Base-by-base conservation (phyloP, 2,888 invertebrate species). In the Volucella inanis region DNA sequence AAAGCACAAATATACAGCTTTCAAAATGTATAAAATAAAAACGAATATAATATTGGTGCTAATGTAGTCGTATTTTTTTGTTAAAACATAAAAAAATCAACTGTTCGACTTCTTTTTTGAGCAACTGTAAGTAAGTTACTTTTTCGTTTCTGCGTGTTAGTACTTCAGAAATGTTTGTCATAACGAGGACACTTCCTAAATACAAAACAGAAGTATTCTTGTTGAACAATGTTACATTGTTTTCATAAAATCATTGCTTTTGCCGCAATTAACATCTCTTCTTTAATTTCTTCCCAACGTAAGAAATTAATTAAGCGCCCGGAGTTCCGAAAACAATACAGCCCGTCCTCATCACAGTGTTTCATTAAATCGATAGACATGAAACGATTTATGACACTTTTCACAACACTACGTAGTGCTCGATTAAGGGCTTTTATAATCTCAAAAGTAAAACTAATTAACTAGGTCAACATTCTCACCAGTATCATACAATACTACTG, bases 401-500 rank as follows among this genome's bases (percentile, higher is more conserved):
- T 57, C 22, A 31, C 22, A 54, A 62, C 22, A 62, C 31, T 31
- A 62, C 64, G 38, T 39, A 64, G 64, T 55, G 47, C n/a, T 64
- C 39, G 52, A 15, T 0, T 49, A 55, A 47, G 54, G 18, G 41
- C 64, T 47, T 39, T 11, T 47, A 39, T 45, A 11, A 43, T 47
- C n/a, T 11, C 2, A 18, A 64, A 57, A 64, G 54, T 55, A 41
- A 55, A 74, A 55, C 55, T 55, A 74, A 74, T 74, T 74, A 74
- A 55, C 38, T 38, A 52, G 74, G 74, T 74, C 64, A 62, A 64
- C 55, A 74, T 47, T 41, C 39, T n/a, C 64, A 64, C 64, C 55
- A 64, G 43, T 54, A 45, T 15, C 39, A 22, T 55, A n/a, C n/a
- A n/a, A n/a, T n/a, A 15, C 39, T 41, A 3, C 47, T 14, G 55